A percentile compares a stretch with the other conserved stretches of the same genome.
Evolutionary conservation across 2,113 vertebrate genomes (phyloP).

Genomic region (Sinocyclocheilus anophthalmus): DNA sequence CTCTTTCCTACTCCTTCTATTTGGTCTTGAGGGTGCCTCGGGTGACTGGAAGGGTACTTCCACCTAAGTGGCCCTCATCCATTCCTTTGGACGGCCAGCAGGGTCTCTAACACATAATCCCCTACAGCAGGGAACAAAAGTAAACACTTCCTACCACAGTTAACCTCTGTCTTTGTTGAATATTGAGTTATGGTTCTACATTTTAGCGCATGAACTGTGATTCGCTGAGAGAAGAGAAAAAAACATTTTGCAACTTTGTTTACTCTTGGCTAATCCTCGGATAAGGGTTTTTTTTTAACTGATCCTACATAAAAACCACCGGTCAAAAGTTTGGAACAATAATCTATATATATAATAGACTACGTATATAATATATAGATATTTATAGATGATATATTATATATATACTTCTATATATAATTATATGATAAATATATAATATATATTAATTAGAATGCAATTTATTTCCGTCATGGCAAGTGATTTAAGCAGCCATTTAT

Average conservation of each 20-base stretch:
- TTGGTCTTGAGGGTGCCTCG: constrained; percentile 26
- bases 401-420: too few species aligned
- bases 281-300: not conserved
- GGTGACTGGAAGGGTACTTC: constrained; percentile 74
- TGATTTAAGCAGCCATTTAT: not conserved
- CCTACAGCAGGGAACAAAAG: constrained; percentile 67
- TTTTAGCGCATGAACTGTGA: not conserved
- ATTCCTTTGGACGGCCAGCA: constrained; percentile 75
- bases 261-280: not conserved
- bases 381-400: too few species aligned
- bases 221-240: not conserved
- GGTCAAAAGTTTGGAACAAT: not conserved
- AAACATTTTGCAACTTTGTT: not conserved
- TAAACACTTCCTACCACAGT: not conserved
- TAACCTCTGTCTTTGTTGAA: not conserved
- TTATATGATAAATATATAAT: too few species aligned
- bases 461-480: not conserved
- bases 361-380: too few species aligned
- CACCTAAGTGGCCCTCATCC: constrained; percentile 80
- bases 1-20: constrained; percentile 46
- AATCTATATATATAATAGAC: too few species aligned
- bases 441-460: not conserved
- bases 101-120: constrained; percentile 79
- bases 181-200: not conserved
- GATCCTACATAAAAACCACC: not conserved